Base-by-base conservation (phyloP, 2,113 vertebrate genomes). In the Gopherus flavomarginatus region DNA sequence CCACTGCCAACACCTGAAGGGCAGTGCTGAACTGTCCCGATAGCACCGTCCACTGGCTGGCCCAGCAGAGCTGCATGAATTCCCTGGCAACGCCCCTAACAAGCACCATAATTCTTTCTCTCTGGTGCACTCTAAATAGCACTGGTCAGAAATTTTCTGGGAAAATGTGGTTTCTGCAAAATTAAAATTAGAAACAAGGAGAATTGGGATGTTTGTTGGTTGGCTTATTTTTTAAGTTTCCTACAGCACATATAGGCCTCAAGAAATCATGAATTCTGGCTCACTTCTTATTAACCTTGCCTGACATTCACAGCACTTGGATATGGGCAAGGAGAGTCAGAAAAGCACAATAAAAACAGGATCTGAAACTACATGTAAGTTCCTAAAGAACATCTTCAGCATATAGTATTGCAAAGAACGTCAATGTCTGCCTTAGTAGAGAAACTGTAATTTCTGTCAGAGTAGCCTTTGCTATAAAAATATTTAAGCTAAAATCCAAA, bases 281-380 rank as follows among this genome's bases (percentile, higher is more conserved):
- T 88, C 81, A 65, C 53, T 94, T 91, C 77, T 42, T 72, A 82
- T 81, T 97, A 93, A 93, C 95, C 57, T 65, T 90, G 38, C 79
- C 87, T 94, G 90, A 91, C 89, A 96, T 93, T 93, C 83, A 79
- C 26, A 96, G 56, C 42, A 90, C 92, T 97, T 97, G 94, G 95
- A 95, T 97, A 97, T 88, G 95, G 96, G 90, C 89, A 87, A 97
- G 94, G 95, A 97, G 94, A 97, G 95, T 91, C 95, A 93, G 96
- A 96, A 96, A 97, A 87, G 95, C 96, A 96, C 90, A 75, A 91
- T 65, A 16, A 35, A 65, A 35, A 65, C 14, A n/a, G 62, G 62
- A 16, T 65, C 62, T 35, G 62, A 35, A 65, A 65, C 13, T 29
- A 29, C 59, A 62, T 6, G 1, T 17, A 4, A 16, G 16, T 65